These are phyloP conservation scores for Rhinichthys klamathensis DNA, from an alignment of 2,113 vertebrate species.

Conservation along the genomic window DNA sequence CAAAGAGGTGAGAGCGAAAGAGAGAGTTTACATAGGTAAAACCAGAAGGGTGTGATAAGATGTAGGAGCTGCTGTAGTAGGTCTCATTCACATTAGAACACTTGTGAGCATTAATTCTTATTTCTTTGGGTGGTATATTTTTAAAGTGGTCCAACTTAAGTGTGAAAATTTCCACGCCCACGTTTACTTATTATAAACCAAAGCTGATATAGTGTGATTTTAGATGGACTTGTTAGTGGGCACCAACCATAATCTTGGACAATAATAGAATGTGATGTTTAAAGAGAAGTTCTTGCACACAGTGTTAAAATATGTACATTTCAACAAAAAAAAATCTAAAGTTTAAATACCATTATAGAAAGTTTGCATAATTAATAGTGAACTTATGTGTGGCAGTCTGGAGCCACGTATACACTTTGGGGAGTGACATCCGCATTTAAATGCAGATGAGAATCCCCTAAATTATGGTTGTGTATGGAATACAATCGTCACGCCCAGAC, in stretches of 20 bases:
- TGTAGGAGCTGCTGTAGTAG: neutral
- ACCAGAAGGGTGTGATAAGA: neutral
- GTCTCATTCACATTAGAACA: neutral
- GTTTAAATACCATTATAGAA: neutral
- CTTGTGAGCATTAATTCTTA: neutral
- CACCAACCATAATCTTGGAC: neutral
- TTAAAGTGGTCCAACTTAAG: constrained; percentile 27
- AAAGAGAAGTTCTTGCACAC: neutral
- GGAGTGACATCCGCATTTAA: neutral
- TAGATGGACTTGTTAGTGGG: neutral
- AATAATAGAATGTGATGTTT: neutral
- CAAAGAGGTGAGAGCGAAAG: constrained; percentile 79
- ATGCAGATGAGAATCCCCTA: neutral
- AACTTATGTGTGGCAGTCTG: neutral
- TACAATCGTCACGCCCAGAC: neutral
- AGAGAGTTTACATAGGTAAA: constrained; percentile 7
- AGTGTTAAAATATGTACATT: neutral
- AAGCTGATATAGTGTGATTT: constrained; percentile 16
- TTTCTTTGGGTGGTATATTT: constrained; percentile 6
- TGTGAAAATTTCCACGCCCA: constrained; percentile 12
- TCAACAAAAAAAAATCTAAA: neutral
- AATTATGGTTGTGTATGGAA: neutral
- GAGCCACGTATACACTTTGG: neutral
- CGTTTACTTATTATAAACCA: constrained; percentile 19
- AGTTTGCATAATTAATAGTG: neutral